phyloP scores from a whole-genome alignment of 2,888 invertebrate species.

The Euproctis similis region DNA sequence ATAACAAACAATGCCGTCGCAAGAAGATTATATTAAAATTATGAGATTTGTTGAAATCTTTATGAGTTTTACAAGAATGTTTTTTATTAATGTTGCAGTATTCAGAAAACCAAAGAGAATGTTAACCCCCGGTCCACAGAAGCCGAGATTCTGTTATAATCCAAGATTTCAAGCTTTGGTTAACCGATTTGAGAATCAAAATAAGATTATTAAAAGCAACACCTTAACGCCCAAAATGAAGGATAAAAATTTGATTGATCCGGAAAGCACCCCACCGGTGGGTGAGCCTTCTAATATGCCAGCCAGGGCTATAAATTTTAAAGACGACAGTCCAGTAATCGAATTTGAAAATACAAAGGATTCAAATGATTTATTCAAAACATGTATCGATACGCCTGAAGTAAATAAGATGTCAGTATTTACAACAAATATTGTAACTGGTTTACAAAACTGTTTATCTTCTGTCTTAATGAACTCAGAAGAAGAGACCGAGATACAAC shows the following conservation, averaged over 20 bases:
- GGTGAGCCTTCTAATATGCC: constrained; percentile 46
- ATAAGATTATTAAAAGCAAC: constrained; percentile 41
- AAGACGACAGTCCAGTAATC: constrained; percentile 56
- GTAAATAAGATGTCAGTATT: constrained; percentile 50
- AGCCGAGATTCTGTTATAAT: constrained; percentile 44
- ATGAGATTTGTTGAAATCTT: constrained; percentile 4
- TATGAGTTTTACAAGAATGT: not conserved
- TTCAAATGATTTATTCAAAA: constrained; percentile 56
- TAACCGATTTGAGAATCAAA: constrained; percentile 59
- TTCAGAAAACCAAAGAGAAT: constrained; percentile 64
- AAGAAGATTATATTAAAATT: constrained; percentile 6
- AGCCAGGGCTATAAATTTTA: constrained; percentile 66
- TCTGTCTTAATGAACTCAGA: constrained; percentile 50
- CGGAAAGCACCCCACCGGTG: constrained; percentile 53
- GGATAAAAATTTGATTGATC: constrained; percentile 27
- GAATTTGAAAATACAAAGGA: constrained; percentile 47
- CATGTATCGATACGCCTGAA: constrained; percentile 48
- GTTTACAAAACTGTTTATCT: constrained; percentile 54
- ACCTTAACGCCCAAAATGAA: constrained; percentile 49
- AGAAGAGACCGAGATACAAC: constrained; percentile 66
- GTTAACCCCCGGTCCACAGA: constrained; percentile 65
- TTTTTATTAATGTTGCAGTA: constrained; percentile 36
- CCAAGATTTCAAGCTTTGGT: constrained; percentile 66
- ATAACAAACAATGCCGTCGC: no score
- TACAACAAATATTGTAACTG: constrained; percentile 55